Base-by-base conservation (phyloP, 2,888 invertebrate species). In the Caenorhabditis sp. region DNA sequence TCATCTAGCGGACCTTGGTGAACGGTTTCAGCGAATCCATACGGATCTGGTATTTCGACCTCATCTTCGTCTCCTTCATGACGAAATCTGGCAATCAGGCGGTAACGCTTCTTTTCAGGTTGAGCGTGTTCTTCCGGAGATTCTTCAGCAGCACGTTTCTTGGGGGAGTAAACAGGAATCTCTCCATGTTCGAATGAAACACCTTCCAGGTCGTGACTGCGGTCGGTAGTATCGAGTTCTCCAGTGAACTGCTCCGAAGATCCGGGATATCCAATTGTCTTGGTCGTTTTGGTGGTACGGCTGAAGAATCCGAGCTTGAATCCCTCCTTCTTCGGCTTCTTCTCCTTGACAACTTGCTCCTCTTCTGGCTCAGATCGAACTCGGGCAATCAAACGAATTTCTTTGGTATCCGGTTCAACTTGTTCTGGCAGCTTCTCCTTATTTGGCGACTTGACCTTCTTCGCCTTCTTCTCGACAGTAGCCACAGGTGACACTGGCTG, bases 51-150 rank as follows among this genome's bases (percentile, higher is more conserved):
- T 48, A 52, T 62, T 17, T 71, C 78, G 43, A 72, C 68, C 7
- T 55, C 65, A 35, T 78, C 79, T 39, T 82, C 80, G 15, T 79
- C 81, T 27, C 82, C 79, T 17, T 73, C 79, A 30, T 78, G 79
- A 11, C 65, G 43, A 30, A 39, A 53, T 22, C 80, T 22, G 20
- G 58, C 73, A 8, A 78, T 62, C 48, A 78, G 50, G 6, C 53
- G 53, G 30, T 56, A 72, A 0, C 13, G 17, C 24, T 41, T 53
- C 24, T 61, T 61, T 39, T 66, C 71, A 0, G 32, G 27, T 52
- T 50, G 32, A 13, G 13, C 63, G 3, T 1, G 8, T 17, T 24
- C n/a, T 26, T 39, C 22, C 3, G 20, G 1, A 27, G 45, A 6
- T 9, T 39, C 45, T 11, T 30, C 24, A 24, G 22, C 15, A 4